Percentiles rank a stretch among this genome's conserved stretches.
These are phyloP conservation scores for Phengaris arion DNA, from an alignment of 2,888 invertebrate genomes.

Conservation along the genomic window DNA sequence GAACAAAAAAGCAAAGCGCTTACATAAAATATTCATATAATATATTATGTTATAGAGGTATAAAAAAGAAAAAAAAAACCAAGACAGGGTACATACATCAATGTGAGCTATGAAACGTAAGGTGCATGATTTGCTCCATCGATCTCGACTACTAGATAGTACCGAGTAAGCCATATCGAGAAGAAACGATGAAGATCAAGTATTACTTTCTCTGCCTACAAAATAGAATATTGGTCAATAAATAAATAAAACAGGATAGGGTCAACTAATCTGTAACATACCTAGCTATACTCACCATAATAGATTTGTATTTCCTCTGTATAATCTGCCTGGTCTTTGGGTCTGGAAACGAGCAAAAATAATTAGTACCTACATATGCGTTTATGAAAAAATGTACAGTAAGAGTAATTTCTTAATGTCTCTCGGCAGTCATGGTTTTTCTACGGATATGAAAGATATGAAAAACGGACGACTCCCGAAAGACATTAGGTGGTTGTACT, in stretches of 20 bases:
- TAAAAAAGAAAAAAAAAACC: constrained; percentile 53
- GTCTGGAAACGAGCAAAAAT: constrained; percentile 83
- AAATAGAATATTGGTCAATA: constrained; percentile 65
- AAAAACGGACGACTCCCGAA: too few relatives aligned
- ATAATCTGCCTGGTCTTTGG: constrained; percentile 97
- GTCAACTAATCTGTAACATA: constrained; percentile 31
- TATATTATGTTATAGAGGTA: constrained; percentile 32
- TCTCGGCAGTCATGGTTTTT: too few relatives aligned
- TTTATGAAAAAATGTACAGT: too few relatives aligned
- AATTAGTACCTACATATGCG: background rate
- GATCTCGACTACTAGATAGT: constrained; percentile 60
- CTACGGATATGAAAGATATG: too few relatives aligned
- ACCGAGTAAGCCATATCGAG: constrained; percentile 83
- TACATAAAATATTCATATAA: background rate
- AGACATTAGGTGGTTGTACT: too few relatives aligned
- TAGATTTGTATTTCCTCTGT: constrained; percentile 97
- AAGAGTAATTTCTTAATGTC: too few relatives aligned
- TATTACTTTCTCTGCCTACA: constrained; percentile 87
- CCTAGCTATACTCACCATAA: constrained; percentile 89
- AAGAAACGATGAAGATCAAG: constrained; percentile 89
- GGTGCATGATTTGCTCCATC: constrained; percentile 63
- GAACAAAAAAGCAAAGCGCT: constrained; percentile 37
- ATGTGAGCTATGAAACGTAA: constrained; percentile 64
- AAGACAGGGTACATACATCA: constrained; percentile 66
- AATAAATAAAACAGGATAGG: constrained; percentile 47